Evolutionary conservation across 1,140 invertebrate species (phyloP).

Genomic region (Bombus breviceps): DNA sequence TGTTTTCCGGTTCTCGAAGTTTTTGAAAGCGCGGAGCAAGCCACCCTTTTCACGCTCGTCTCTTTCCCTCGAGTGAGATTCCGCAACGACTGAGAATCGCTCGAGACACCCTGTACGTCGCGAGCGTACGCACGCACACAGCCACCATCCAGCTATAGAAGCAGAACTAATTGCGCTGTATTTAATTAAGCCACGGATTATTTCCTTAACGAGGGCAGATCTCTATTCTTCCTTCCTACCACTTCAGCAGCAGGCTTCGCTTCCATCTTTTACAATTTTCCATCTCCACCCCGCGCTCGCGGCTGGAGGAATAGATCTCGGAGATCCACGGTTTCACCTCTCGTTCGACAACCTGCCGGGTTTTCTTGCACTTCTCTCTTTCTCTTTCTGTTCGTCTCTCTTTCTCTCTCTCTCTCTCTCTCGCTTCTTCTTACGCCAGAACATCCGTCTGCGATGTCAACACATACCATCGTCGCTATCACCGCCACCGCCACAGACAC

Average conservation of each 20-base stretch:
- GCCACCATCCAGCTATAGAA: slow-evolving; percentile 23
- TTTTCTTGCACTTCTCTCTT: not conserved
- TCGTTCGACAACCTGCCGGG: not conserved
- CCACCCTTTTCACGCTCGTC: not conserved
- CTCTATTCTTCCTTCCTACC: slow-evolving; percentile 63
- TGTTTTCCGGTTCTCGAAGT: not conserved
- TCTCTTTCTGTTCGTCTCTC: not conserved
- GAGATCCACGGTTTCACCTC: not conserved
- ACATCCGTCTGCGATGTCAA: not conserved
- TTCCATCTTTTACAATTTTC: slow-evolving; percentile 64
- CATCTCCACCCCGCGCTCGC: not conserved
- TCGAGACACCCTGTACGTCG: slow-evolving; percentile 14
- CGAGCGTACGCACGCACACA: slow-evolving; percentile 30
- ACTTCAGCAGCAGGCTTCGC: slow-evolving; percentile 44
- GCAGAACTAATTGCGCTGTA: slow-evolving; percentile 71
- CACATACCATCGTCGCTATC: not conserved
- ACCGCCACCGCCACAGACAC: not conserved
- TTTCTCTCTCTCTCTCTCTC: too few relatives aligned
- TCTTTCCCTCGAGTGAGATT: not conserved
- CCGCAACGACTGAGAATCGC: not conserved
- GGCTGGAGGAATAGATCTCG: not conserved
- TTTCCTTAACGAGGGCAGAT: slow-evolving; percentile 71
- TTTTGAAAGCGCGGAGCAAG: not conserved
- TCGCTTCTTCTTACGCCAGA: not conserved
- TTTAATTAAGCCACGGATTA: slow-evolving; percentile 74